Base-by-base conservation (phyloP, 1,140 invertebrate species). In the Leucophenga varia region DNA sequence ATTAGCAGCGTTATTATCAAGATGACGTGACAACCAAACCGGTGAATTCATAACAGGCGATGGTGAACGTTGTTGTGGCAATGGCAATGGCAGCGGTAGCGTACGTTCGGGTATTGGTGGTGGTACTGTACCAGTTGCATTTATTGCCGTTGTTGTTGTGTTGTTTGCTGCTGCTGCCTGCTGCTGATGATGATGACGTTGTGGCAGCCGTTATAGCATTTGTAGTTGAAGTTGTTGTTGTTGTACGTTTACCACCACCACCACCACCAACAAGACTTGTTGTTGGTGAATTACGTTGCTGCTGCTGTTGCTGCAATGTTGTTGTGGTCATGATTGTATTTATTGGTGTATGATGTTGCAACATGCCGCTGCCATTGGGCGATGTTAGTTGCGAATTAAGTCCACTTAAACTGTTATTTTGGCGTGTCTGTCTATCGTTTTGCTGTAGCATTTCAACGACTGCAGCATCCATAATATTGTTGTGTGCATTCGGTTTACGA, bases 21-120 rank as follows among this genome's bases (percentile, higher is more conserved):
- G 31, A 40, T 71, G 60, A 0, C 72, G 55, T 1, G 69, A 60
- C 17, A 75, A 36, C 72, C 72, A 75, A 0, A 74, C 64, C 12
- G 72, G 72, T 8, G 72, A 74, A 17, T 49, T 61, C 18, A 64
- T 49, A 14, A 56, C 59, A 16, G 71, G 71, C 19, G 71, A 71
- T 1, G 70, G 58, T 0, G 71, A 67, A 13, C 65, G 50, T 13
- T 54, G 54, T 8, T 20, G 25, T 7, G 17, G 37, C 25, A 1
- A 37, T n/a, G 17, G 37, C 21, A 39, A 3, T 2, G 47, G 10
- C 35, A 39, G 35, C 17, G 57, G 42, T 46, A 35, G 59, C 34
- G 13, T 59, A 1, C 64, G 47, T 35, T 72, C 69, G 3, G 69
- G 69, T 42, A 72, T 70, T 7, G 69, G 69, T 18, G 69, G 69